A percentile compares a stretch with the other conserved stretches of the same genome.
Conservation (phyloP, 2,797 vertebrate species). For the Lagocephalus sceleratus region DNA sequence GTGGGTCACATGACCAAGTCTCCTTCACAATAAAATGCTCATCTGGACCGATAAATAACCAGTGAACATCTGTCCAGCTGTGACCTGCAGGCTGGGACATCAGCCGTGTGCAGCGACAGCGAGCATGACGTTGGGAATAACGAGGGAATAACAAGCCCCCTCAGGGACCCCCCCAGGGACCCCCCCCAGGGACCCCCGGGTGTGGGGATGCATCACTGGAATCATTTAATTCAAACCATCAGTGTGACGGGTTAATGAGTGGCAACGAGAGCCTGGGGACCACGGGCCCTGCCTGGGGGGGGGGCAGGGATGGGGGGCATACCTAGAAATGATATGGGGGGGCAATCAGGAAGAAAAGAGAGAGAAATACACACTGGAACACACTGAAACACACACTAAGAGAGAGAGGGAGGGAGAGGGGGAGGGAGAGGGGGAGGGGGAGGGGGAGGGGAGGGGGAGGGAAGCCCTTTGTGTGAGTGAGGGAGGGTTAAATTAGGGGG, state of each 20-base stretch:
- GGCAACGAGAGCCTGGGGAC: slow-evolving; percentile 76
- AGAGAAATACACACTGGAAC: too few relatives aligned
- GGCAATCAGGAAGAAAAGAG: too few relatives aligned
- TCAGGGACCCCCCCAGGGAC: too few relatives aligned
- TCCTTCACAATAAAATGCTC: too few relatives aligned
- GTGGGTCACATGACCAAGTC: too few relatives aligned
- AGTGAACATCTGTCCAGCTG: too few relatives aligned
- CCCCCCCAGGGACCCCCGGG: slow-evolving; percentile 46
- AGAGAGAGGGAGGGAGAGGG: slow-evolving; percentile 14
- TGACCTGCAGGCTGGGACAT: slow-evolving; percentile 34
- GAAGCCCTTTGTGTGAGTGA: too few relatives aligned
- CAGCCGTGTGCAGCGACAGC: slow-evolving; percentile 24
- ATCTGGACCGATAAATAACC: too few relatives aligned
- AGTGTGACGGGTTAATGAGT: slow-evolving; percentile 82
- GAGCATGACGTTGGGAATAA: slow-evolving; percentile 57
- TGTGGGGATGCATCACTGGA: slow-evolving; percentile 71
- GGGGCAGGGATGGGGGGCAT: too few relatives aligned
- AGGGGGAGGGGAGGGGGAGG: slow-evolving; percentile 35
- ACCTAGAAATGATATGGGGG: too few relatives aligned
- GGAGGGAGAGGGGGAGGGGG: slow-evolving; percentile 49
- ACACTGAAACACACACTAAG: too few relatives aligned
- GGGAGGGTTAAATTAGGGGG: slow-evolving; percentile 69
- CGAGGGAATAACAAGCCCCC: too few relatives aligned
- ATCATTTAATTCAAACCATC: slow-evolving; percentile 78
- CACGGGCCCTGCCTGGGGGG: slow-evolving; percentile 7